These are phyloP conservation scores for Nephila pilipes DNA, from an alignment of 1,140 invertebrate genomes.

Conservation along the genomic window DNA sequence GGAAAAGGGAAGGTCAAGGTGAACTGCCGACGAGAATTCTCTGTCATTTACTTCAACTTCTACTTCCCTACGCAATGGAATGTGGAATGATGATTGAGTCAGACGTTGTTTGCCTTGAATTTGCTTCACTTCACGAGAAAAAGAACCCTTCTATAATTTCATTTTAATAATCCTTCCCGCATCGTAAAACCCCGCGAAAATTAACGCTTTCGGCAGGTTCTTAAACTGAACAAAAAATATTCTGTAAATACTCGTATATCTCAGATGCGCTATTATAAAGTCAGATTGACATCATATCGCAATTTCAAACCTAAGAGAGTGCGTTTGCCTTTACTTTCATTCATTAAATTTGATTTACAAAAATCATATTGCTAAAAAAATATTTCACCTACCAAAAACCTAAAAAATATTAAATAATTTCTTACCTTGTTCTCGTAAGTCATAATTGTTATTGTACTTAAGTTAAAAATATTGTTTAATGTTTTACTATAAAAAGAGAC, in stretches of 20 bases:
- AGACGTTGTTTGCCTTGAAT: conserved; percentile 60
- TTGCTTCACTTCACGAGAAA: neutral
- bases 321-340: no score
- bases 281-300: neutral
- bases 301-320: neutral
- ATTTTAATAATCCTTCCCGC: neutral
- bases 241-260: neutral
- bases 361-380: neutral
- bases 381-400: no score
- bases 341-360: neutral
- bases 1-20: conserved; percentile 69
- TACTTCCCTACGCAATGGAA: conserved; percentile 5
- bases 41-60: conserved; percentile 25
- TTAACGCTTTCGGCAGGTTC: neutral
- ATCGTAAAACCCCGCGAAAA: conserved; percentile 24
- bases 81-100: conserved; percentile 59
- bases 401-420: no score
- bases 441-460: no score
- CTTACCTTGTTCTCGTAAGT: no score
- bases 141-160: neutral
- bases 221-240: neutral
- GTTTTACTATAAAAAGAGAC: no score
- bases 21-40: conserved; percentile 28
- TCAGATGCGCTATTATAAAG: neutral
- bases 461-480: no score